A percentile compares a stretch with the other conserved stretches of the same genome.
phyloP scores from a whole-genome alignment of 2,888 invertebrate species.

The Galeruca laticollis region DNA sequence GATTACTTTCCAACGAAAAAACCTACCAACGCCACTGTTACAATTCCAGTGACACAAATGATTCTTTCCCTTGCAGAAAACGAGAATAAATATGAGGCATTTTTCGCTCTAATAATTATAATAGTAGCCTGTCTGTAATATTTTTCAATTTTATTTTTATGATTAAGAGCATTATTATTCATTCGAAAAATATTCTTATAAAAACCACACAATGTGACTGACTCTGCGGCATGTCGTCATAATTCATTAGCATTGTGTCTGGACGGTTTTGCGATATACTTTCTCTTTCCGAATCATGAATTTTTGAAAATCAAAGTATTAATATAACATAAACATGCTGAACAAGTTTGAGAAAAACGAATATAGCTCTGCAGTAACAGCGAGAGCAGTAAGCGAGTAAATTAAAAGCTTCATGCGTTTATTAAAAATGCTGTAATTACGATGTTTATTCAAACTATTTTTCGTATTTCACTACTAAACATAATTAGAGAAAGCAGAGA shows the following conservation, averaged over 20 bases:
- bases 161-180: slow-evolving; percentile 58
- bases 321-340: too few relatives aligned
- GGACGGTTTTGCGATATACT: slow-evolving; percentile 21
- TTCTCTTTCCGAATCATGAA: slow-evolving; percentile 17
- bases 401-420: too few relatives aligned
- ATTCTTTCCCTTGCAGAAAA: slow-evolving; percentile 58
- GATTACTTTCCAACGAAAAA: not conserved
- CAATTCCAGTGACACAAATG: slow-evolving; percentile 53
- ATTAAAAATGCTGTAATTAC: too few relatives aligned
- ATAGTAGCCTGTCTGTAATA: slow-evolving; percentile 62
- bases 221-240: slow-evolving; percentile 28
- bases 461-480: too few relatives aligned
- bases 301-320: slow-evolving; percentile 7
- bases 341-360: too few relatives aligned
- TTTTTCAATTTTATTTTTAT: slow-evolving; percentile 63
- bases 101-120: slow-evolving; percentile 65
- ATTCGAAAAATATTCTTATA: slow-evolving; percentile 50
- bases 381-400: too few relatives aligned
- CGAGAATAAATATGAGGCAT: slow-evolving; percentile 64
- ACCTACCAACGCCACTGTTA: slow-evolving; percentile 7
- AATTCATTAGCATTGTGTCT: slow-evolving; percentile 29
- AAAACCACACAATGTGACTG: slow-evolving; percentile 41
- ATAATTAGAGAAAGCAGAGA: too few relatives aligned
- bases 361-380: too few relatives aligned
- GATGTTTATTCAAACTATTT: too few relatives aligned